phyloP scores from a whole-genome alignment of 2,113 vertebrate species.

The Etia nguti region DNA sequence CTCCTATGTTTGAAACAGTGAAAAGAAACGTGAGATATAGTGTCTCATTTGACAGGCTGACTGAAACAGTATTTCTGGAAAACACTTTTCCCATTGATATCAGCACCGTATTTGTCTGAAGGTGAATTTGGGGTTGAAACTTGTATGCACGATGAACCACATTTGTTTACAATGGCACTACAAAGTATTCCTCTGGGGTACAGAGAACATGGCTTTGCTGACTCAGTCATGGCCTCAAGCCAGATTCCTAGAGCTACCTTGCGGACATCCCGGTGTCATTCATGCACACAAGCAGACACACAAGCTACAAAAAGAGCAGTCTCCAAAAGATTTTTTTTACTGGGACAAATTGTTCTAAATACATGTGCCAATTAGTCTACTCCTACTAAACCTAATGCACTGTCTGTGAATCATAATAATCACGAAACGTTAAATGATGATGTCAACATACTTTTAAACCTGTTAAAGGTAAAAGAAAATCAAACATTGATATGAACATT shows the following conservation, averaged over 20 bases:
- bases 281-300: background rate
- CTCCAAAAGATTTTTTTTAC: background rate
- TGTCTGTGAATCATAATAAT: background rate
- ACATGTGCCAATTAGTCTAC: background rate
- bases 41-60: background rate
- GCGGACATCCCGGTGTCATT: background rate
- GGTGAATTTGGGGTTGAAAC: background rate
- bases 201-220: constrained; percentile 26
- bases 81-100: background rate
- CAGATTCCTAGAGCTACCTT: constrained; percentile 13
- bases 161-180: background rate
- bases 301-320: background rate
- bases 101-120: background rate
- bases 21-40: background rate
- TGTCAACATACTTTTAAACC: background rate
- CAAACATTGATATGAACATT: background rate
- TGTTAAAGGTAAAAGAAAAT: background rate
- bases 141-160: background rate
- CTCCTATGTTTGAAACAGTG: constrained; percentile 72
- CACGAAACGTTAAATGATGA: background rate
- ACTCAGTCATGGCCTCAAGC: constrained; percentile 29
- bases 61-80: background rate
- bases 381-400: background rate
- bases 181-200: background rate
- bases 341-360: background rate